These are phyloP conservation scores for Xiphorhynchus erythropygius DNA, from an alignment of 2,797 vertebrate species.

Conservation along the genomic window DNA sequence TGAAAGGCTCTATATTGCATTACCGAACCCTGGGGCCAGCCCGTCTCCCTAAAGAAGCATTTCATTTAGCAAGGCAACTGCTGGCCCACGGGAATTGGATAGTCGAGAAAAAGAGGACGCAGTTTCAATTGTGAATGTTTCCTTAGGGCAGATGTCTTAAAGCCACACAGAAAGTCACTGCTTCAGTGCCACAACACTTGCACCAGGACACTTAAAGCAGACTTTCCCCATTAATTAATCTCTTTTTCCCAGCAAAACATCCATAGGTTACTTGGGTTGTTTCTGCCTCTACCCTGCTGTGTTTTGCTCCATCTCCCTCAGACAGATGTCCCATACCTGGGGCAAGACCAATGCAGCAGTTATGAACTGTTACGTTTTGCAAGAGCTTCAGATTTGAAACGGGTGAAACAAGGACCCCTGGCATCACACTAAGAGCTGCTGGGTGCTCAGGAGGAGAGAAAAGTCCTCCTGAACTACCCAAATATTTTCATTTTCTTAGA, in stretches of 20 bases:
- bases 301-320: not conserved
- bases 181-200: not conserved
- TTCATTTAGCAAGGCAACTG: slow-evolving; percentile 30
- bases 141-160: slow-evolving; percentile 41
- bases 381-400: not conserved
- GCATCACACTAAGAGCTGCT: not conserved
- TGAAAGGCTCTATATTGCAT: slow-evolving; percentile 45
- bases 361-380: not conserved
- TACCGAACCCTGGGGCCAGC: slow-evolving; percentile 23
- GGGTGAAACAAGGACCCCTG: not conserved
- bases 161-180: not conserved
- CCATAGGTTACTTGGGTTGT: not conserved
- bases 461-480: not conserved
- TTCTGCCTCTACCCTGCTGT: not conserved
- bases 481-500: not conserved
- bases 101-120: not conserved
- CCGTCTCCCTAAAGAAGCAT: slow-evolving; percentile 6
- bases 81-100: not conserved
- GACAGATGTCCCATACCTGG: not conserved
- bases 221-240: not conserved
- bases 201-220: slow-evolving; percentile 4
- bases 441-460: not conserved
- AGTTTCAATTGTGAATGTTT: not conserved
- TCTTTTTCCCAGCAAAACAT: not conserved
- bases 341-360: not conserved